Percentiles rank a stretch among this genome's conserved stretches.
These are phyloP conservation scores for Schizotus pectinicornis DNA, from an alignment of 2,888 invertebrate genomes.

Conservation along the genomic window DNA sequence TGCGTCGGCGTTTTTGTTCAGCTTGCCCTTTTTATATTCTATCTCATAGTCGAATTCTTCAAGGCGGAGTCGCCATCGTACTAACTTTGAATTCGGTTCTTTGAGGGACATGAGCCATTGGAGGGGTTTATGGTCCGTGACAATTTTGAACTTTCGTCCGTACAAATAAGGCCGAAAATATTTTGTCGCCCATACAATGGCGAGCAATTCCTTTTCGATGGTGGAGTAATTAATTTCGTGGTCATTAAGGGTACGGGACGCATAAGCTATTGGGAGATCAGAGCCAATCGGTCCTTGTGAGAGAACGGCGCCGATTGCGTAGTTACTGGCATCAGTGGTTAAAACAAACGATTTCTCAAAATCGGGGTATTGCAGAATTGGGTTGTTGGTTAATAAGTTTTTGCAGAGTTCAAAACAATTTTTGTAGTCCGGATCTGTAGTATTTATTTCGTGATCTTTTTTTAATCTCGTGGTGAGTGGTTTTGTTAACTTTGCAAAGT, in stretches of 20 bases:
- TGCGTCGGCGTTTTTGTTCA: too few relatives aligned
- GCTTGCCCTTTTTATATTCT: too few relatives aligned
- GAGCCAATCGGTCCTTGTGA: constrained; percentile 26
- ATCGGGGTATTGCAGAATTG: constrained; percentile 31
- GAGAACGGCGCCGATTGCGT: constrained; percentile 23
- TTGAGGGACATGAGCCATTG: too few relatives aligned
- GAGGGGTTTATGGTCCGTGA: too few relatives aligned
- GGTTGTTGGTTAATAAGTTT: constrained; percentile 19
- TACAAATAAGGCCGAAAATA: too few relatives aligned
- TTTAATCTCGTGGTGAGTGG: constrained; percentile 9
- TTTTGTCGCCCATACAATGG: too few relatives aligned
- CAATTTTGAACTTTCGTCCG: too few relatives aligned
- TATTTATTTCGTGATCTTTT: too few relatives aligned
- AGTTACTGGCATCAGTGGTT: constrained; percentile 29
- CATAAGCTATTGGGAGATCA: constrained; percentile 30
- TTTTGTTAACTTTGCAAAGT: constrained; percentile 19
- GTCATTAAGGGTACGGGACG: constrained; percentile 29
- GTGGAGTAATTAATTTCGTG: constrained; percentile 25
- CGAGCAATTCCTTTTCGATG: constrained; percentile 30
- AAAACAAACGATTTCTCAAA: constrained; percentile 27
- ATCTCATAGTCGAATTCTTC: too few relatives aligned
- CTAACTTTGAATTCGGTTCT: too few relatives aligned
- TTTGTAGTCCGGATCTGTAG: constrained; percentile 22
- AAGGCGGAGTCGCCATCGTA: too few relatives aligned
- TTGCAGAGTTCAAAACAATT: constrained; percentile 20